phyloP scores from a whole-genome alignment of 2,113 vertebrate species.

The Corynorhinus townsendii region DNA sequence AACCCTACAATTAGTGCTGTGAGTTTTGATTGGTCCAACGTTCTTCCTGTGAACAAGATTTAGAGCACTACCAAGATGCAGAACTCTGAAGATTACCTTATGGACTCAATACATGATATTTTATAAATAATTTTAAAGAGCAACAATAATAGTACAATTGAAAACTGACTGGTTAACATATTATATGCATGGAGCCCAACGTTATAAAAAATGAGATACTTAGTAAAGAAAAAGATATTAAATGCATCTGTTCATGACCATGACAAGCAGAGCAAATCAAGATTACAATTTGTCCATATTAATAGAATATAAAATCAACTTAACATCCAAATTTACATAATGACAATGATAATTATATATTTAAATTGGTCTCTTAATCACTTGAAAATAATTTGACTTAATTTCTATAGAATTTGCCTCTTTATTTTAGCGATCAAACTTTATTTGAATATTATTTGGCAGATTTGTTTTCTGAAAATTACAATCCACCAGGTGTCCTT shows the following conservation, averaged over 20 bases:
- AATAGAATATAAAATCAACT: background rate
- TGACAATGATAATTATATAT: background rate
- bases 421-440: conserved; percentile 1
- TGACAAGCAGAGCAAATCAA: background rate
- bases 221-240: background rate
- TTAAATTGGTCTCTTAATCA: background rate
- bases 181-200: background rate
- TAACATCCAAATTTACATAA: background rate
- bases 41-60: background rate
- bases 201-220: background rate
- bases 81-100: background rate
- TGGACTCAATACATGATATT: background rate
- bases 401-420: background rate
- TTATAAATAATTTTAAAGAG: background rate
- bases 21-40: background rate
- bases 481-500: background rate
- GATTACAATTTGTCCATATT: background rate
- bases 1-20: background rate
- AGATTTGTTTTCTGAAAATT: background rate
- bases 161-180: background rate
- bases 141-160: background rate
- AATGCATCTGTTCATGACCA: background rate
- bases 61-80: background rate
- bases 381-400: background rate
- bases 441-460: background rate